Evolutionary conservation across 2,113 vertebrate genomes (phyloP), one percentile per base, ranked within the genome.

Genomic region (Fregetta grallaria): DNA sequence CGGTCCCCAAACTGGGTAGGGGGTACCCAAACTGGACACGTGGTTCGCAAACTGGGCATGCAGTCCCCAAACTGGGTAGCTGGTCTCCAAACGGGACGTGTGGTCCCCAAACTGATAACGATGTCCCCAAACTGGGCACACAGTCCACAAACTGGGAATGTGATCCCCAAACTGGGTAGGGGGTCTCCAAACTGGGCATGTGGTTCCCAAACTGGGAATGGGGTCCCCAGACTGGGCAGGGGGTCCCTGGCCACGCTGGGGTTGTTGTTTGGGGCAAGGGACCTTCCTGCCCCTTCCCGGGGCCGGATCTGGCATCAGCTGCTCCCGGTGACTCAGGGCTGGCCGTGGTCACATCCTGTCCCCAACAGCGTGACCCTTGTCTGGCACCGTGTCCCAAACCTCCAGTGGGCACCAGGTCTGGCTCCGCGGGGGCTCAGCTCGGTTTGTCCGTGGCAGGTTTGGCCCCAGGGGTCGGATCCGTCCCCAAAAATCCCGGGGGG

Each of bases 401-500:
- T 25, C 22, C 34, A 1, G 1, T 1, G 59, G 86, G 71, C 63
- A 32, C 49, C 2, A 6, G 11, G 1, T 12, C 45, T 8, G 45
- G 5, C 3, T 9, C 32, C 44, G 5, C 2, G 13, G 38, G 38
- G 36, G 9, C 20, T 71, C 62, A 38, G 26, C 30, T 25, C 67
- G 3, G 3, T 11, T 7, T 7, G 29, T 6, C 22, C 5, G 0
- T 1, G 36, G 32, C 29, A 27, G 38, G 20, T n/a, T 82, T 34
- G 16, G 36, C 11, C 15, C 3, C 3, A 3, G 61, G 36, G 27
- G 7, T 11, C 0, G 0, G 45, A 25, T 19, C 45, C 1, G 5
- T 18, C 25, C 63, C 45, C 38, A 8, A 8, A 13, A 12, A 4
- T 14, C 6, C 4, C 0, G 8, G n/a, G 32, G 6, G 42, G 25